Evolutionary conservation across 2,797 vertebrate genomes (phyloP), one percentile per base, ranked within the genome.

Genomic region (Dermochelys coriacea): DNA sequence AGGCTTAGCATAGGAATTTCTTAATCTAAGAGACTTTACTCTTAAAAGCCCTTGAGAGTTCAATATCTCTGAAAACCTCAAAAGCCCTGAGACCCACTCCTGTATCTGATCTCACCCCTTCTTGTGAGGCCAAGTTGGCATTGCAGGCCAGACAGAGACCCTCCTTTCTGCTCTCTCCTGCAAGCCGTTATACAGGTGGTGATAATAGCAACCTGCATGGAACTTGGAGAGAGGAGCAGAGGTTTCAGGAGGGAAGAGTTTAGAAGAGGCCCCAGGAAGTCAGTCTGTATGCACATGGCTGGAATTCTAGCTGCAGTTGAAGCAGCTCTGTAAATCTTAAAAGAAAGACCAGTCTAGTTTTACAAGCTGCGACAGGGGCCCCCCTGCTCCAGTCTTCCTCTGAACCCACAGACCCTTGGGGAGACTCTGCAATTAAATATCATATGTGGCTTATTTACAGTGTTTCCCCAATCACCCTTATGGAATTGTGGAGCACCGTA

Each of bases 81-180:
- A 27, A 51, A 93, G 80, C 86, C 3, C 1, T 16, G 61, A 47
- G 0, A 0, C 64, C 2, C 11, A 29, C 41, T 41, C 41, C 31
- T 55, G 6, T 50, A 8, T 14, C 21, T 95, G 47, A 27, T 9
- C 1, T 18, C 29, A 14, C 31, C 41, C 8, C 64, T 50, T 23
- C 12, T 41, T 74, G 41, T 45, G 41, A 19, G 23, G 25, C 37
- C 2, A 6, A 45, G 25, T 5, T 81, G 15, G 0, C n/a, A 57
- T 79, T 86, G 86, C 45, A 77, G 3, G 23, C 47, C 21, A 64
- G 29, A 29, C 59, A 80, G 89, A 89, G 54, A 45, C n/a, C 12
- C 11, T 74, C 18, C 3, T 68, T 50, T 54, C 12, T 27, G 84
- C 6, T 29, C 37, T 41, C 15, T 82, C 54, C 15, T 29, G 23